Evolutionary conservation across 2,888 invertebrate genomes (phyloP).

Genomic region (Slavum lentiscoides): DNA sequence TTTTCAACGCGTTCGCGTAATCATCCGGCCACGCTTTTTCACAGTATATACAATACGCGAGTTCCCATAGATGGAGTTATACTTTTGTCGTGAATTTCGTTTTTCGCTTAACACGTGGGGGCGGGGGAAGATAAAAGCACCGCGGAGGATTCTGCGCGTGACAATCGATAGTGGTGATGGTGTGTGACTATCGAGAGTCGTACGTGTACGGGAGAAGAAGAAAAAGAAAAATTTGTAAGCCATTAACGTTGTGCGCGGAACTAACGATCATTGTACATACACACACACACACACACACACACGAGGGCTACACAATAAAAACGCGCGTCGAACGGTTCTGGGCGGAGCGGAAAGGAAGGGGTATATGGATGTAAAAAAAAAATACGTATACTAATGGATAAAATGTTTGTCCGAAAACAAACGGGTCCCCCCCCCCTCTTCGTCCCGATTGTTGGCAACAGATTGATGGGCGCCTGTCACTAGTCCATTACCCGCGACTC

Average conservation of each 20-base stretch:
- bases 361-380: background rate
- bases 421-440: constrained; percentile 23
- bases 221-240: constrained; percentile 30
- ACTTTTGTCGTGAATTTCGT: too few relatives aligned
- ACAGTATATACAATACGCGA: too few relatives aligned
- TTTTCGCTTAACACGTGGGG: too few relatives aligned
- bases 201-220: background rate
- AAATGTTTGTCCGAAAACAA: constrained; percentile 53
- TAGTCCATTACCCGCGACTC: constrained; percentile 47
- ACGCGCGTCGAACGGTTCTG: constrained; percentile 22
- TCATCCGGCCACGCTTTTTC: too few relatives aligned
- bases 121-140: too few relatives aligned
- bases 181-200: constrained; percentile 24
- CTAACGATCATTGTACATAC: constrained; percentile 10
- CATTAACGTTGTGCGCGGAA: constrained; percentile 25
- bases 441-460: constrained; percentile 48
- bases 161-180: constrained; percentile 22
- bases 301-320: background rate
- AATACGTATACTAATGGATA: constrained; percentile 45
- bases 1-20: too few relatives aligned
- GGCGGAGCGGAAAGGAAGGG: background rate
- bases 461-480: constrained; percentile 53
- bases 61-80: too few relatives aligned
- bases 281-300: background rate
- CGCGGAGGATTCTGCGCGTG: background rate